Evolutionary conservation across 2,797 vertebrate genomes (phyloP).

Genomic region (Salmo trutta): DNA sequence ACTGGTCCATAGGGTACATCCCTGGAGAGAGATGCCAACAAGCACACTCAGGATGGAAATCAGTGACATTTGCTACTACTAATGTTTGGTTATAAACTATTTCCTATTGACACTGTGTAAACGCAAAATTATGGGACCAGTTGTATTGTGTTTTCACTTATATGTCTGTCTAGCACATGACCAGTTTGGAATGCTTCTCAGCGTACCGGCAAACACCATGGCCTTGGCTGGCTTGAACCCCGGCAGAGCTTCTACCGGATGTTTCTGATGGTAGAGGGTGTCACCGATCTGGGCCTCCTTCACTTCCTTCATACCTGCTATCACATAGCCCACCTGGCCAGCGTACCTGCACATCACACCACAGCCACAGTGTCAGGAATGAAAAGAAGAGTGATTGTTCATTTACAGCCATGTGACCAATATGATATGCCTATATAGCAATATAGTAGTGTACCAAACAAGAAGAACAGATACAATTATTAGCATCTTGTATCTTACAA

Average conservation of each 20-base stretch:
- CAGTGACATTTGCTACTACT: conserved; percentile 7
- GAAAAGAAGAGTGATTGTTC: not conserved
- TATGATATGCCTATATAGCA: not conserved
- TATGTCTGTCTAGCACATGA: not conserved
- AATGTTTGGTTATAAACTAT: too few relatives aligned
- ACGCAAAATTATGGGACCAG: not conserved
- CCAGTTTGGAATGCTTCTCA: not conserved
- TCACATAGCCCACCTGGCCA: conserved; percentile 94
- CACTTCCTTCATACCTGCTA: conserved; percentile 96
- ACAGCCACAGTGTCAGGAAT: too few relatives aligned
- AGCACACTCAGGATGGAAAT: too few relatives aligned
- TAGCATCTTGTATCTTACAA: too few relatives aligned
- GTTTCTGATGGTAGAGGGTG: conserved; percentile 86
- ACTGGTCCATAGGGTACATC: conserved; percentile 94
- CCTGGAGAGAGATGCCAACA: conserved; percentile 69
- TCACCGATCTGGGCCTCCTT: conserved; percentile 98
- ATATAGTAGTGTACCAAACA: not conserved
- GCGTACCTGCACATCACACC: conserved; percentile 79
- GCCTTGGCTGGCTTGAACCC: conserved; percentile 94
- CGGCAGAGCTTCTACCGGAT: conserved; percentile 88
- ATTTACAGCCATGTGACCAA: conserved; percentile 13
- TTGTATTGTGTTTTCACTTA: not conserved
- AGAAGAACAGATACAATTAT: not conserved
- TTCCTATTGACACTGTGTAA: too few relatives aligned
- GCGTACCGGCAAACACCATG: conserved; percentile 98